Base-by-base conservation (phyloP, 1,140 invertebrate genomes). In the Chlorops oryzae region DNA sequence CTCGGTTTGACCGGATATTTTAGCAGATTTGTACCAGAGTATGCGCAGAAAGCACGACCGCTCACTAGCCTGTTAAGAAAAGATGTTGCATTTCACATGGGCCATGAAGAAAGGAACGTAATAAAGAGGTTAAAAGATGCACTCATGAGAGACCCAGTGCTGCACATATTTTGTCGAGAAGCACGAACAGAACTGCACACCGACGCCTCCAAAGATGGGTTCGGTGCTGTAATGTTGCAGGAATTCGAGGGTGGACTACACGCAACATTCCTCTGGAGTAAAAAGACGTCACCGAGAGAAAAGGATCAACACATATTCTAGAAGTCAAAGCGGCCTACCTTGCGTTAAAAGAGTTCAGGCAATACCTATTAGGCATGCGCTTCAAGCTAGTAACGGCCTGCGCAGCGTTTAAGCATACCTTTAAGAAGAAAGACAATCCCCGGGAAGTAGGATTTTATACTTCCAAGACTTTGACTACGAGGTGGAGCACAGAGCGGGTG, bases 101-200 rank as follows among this genome's bases (percentile, higher is more conserved):
- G 42, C 5, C 22, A 44, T 48, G 44, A 54, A 45, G 47, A 62
- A 38, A 45, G 52, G 39, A 25, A 46, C 22, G 63, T 59, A 3
- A 65, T 65, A 40, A 42, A 51, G 51, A 53, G 20, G 39, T 55
- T 25, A 39, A 69, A 70, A 43, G n/a, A 41, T 1, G 50, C 35
- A 4, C 52, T 73, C 4, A 15, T 35, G 3, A 44, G 43, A 23
- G 38, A 41, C 20, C 69, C 70, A 7, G 56, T 73, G 7, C 51
- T 73, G n/a, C 43, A 43, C 18, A 61, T 70, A 23, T 71, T 59
- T 50, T 42, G 27, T n/a, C 27, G 27, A 6, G 27, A 32, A 6
- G 27, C 27, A 32, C 6, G n/a, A 32, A 32, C 27, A 9, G 27
- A 32, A 13, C 27, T 32, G n/a, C 27, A 32, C 27, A 32, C 27